A percentile compares a stretch with the other conserved stretches of the same genome.
Evolutionary conservation across 2,888 invertebrate species (phyloP).

Genomic region (Eugnorisma glareosa): DNA sequence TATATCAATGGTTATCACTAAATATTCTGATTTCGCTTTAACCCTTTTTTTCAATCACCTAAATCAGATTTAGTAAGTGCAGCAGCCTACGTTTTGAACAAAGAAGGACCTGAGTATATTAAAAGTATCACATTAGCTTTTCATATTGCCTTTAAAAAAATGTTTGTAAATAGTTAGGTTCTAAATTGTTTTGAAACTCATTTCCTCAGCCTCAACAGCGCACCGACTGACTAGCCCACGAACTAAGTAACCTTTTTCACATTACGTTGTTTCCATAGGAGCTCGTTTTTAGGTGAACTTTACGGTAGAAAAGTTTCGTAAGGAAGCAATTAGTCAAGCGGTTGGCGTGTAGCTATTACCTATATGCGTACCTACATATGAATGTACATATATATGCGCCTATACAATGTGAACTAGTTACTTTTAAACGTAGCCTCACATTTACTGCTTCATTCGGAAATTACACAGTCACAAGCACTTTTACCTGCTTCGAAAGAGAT

Average conservation of each 20-base stretch:
- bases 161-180: neutral
- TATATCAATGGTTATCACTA: too few relatives aligned
- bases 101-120: neutral
- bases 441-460: neutral
- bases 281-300: slow-evolving; percentile 6
- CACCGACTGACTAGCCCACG: neutral
- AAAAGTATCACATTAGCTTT: neutral
- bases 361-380: neutral
- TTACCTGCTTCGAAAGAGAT: too few relatives aligned
- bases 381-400: too few relatives aligned
- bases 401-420: neutral
- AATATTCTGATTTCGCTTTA: neutral
- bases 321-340: slow-evolving; percentile 8
- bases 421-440: neutral
- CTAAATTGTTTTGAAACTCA: slow-evolving; percentile 1
- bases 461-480: too few relatives aligned
- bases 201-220: neutral
- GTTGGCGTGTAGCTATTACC: neutral
- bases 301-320: neutral
- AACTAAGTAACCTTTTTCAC: neutral
- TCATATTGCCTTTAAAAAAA: neutral
- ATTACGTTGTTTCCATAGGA: neutral
- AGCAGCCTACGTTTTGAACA: neutral
- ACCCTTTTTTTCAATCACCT: neutral
- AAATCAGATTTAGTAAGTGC: neutral